Conservation (phyloP, 1,140 invertebrate species). For the Hestina assimilis region DNA sequence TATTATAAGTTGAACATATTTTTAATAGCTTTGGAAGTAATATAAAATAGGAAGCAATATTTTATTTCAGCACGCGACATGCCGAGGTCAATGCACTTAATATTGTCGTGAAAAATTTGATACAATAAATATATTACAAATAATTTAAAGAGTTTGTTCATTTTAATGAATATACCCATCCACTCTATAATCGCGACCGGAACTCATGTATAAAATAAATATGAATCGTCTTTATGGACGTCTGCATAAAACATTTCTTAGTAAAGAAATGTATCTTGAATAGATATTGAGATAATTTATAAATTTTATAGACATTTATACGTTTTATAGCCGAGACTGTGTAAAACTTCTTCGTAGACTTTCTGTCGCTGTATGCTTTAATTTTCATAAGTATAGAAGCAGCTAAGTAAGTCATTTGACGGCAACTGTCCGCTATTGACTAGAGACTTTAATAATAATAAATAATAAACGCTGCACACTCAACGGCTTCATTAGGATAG, state of each 20-base stretch:
- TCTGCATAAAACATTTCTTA: constrained; percentile 9
- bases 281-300: constrained; percentile 3
- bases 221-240: constrained; percentile 20
- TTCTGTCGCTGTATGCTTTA: neutral
- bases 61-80: no score
- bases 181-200: constrained; percentile 13
- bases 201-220: constrained; percentile 22
- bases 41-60: no score
- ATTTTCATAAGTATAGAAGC: no score
- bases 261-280: neutral
- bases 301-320: neutral
- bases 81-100: no score
- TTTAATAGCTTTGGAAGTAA: no score
- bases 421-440: neutral
- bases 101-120: no score
- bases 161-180: constrained; percentile 5
- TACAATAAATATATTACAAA: neutral
- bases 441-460: no score
- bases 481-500: no score
- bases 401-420: no score
- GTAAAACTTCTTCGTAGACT: neutral
- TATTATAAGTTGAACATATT: no score
- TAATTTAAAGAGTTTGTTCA: neutral
- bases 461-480: no score
- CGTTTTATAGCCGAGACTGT: neutral